A percentile compares a stretch with the other conserved stretches of the same genome.
Evolutionary conservation across 2,113 vertebrate species (phyloP).

Genomic region (Tragelaphus strepsiceros): DNA sequence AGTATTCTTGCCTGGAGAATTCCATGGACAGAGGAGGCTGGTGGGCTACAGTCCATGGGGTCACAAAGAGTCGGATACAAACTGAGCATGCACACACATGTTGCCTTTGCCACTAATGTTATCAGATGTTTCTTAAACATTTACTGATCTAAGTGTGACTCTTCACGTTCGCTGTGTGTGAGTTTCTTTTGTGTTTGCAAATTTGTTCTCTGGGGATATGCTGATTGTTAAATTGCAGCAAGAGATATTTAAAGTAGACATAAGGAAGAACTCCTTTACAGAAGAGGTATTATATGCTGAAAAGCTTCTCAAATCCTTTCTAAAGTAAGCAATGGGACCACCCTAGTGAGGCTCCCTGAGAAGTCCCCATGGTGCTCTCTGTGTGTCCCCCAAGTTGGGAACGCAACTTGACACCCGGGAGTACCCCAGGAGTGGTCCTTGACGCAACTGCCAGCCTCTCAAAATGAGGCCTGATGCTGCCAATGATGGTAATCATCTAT

Average conservation of each 20-base stretch:
- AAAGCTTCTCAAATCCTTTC: not conserved
- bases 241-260: not conserved
- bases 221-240: not conserved
- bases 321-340: not conserved
- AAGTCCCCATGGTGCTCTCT: not conserved
- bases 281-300: not conserved
- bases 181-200: not conserved
- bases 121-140: constrained; percentile 1
- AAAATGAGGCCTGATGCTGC: not conserved
- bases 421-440: not conserved
- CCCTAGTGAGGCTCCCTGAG: not conserved
- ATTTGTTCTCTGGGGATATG: not conserved
- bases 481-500: fast-evolving
- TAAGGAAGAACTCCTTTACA: not conserved
- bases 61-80: fast-evolving
- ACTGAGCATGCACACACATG: not conserved
- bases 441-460: not conserved
- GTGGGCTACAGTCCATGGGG: not conserved
- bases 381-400: not conserved
- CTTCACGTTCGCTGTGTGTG: not conserved
- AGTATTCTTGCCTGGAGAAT: not conserved
- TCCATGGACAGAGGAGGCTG: not conserved
- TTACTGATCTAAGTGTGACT: not conserved
- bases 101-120: not conserved
- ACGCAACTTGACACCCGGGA: not conserved